Percentiles rank a stretch among this genome's conserved stretches.
Evolutionary conservation across 1,140 invertebrate genomes (phyloP).

Genomic region (Eriosoma lanigerum): DNA sequence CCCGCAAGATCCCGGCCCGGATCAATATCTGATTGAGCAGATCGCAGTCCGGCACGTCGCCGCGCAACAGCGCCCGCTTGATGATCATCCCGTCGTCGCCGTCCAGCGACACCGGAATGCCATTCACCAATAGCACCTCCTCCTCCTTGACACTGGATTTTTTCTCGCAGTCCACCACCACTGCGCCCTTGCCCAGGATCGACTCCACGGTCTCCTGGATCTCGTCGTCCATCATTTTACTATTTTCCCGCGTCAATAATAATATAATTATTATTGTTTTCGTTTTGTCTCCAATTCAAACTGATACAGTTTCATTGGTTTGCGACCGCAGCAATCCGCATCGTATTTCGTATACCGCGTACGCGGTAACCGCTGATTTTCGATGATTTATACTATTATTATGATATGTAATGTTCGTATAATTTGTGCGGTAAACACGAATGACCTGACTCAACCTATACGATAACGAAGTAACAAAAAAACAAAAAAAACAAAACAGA

Average conservation of each 20-base stretch:
- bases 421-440: not conserved
- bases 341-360: too few relatives aligned
- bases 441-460: not conserved
- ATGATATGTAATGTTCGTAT: not conserved
- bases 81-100: constrained; percentile 72
- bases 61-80: constrained; percentile 69
- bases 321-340: too few relatives aligned
- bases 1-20: constrained; percentile 61
- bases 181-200: constrained; percentile 72
- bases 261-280: too few relatives aligned
- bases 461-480: not conserved
- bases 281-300: too few relatives aligned
- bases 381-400: not conserved
- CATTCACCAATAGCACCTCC: constrained; percentile 74
- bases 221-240: constrained; percentile 68
- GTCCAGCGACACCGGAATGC: constrained; percentile 70
- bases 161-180: constrained; percentile 76
- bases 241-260: too few relatives aligned
- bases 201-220: constrained; percentile 78
- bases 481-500: not conserved
- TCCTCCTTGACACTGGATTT: constrained; percentile 72
- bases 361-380: too few relatives aligned
- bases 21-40: constrained; percentile 72
- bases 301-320: not conserved
- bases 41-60: constrained; percentile 72